Conservation (phyloP, 2,888 invertebrate species). For the Criorhina ranunculi region DNA sequence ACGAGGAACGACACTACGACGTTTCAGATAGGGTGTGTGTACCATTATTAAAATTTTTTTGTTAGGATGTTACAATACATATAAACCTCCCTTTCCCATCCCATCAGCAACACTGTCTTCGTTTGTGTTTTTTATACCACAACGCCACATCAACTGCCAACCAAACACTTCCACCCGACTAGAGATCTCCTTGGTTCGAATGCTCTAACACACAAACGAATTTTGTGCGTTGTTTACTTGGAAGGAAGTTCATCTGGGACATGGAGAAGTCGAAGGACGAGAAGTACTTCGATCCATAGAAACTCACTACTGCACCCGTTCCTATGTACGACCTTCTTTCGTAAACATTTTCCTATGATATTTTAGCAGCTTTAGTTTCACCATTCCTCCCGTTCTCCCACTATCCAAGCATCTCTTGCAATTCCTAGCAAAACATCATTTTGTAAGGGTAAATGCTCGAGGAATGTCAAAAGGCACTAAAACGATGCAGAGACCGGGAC, state of each 20-base stretch:
- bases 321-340: not conserved
- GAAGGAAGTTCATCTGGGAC: constrained; percentile 50
- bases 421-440: constrained; percentile 61
- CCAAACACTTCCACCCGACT: constrained; percentile 41
- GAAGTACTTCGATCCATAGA: constrained; percentile 44
- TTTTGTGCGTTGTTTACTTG: constrained; percentile 71
- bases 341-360: constrained; percentile 21
- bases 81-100: not conserved
- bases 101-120: constrained; percentile 49
- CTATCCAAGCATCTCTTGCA: constrained; percentile 30
- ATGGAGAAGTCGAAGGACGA: constrained; percentile 50
- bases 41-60: too few species aligned
- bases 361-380: constrained; percentile 42
- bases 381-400: too few species aligned
- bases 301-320: constrained; percentile 1
- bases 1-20: too few species aligned
- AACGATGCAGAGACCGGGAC: constrained; percentile 45
- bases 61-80: too few species aligned
- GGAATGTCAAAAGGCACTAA: constrained; percentile 72
- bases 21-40: too few species aligned
- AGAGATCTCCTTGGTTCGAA: constrained; percentile 46
- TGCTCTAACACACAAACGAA: constrained; percentile 32
- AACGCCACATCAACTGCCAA: constrained; percentile 44
- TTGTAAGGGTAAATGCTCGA: constrained; percentile 60
- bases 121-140: constrained; percentile 43